Base-by-base conservation (phyloP, 2,797 vertebrate species). In the Eutrigla gurnardus region DNA sequence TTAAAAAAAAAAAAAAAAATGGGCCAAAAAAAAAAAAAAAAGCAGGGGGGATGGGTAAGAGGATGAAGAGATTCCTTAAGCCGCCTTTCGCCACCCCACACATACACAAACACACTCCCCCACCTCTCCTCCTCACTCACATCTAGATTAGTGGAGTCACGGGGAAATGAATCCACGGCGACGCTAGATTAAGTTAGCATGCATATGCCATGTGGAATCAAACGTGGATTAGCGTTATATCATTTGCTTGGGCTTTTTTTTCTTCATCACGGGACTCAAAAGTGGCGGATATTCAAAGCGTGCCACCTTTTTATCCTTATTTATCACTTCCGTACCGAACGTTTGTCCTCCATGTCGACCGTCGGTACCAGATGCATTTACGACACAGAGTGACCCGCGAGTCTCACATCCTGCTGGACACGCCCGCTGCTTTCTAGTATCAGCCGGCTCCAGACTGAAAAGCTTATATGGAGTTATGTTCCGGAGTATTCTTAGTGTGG, bases 1-100 rank as follows among this genome's bases (percentile, higher is more conserved):
- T 93, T 92, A n/a, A 47, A 57, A 47, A 57, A 52, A 57, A 47
- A 57, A 52, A 83, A 86, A 90, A 93, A 92, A 86, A 78, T 87
- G 70, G 84, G 84, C 50, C 84, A 87, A 89, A 88, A 88, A 60
- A 80, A 75, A 77, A 84, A 54, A 79, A 76, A 69, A 76, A 45
- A 0, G 46, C 13, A 45, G 17, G 12, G 25, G 81, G 82, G 84
- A 75, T 84, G 84, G 85, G 80, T 80, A 80, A 77, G 79, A 85
- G 84, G 88, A 88, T 90, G 88, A 85, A 86, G 85, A 90, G 85
- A 90, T 86, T 90, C 77, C 63, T 81, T 75, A 77, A 88, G 60
- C 79, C 65, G 60, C 46, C 70, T 81, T 78, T 82, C 11, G 6
- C 67, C 69, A 82, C 70, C 77, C 67, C 71, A 80, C 70, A 81